Percentiles rank a stretch among this genome's conserved stretches.
These are phyloP conservation scores for Mayetiola destructor DNA, from an alignment of 2,888 invertebrate species.

Conservation along the genomic window DNA sequence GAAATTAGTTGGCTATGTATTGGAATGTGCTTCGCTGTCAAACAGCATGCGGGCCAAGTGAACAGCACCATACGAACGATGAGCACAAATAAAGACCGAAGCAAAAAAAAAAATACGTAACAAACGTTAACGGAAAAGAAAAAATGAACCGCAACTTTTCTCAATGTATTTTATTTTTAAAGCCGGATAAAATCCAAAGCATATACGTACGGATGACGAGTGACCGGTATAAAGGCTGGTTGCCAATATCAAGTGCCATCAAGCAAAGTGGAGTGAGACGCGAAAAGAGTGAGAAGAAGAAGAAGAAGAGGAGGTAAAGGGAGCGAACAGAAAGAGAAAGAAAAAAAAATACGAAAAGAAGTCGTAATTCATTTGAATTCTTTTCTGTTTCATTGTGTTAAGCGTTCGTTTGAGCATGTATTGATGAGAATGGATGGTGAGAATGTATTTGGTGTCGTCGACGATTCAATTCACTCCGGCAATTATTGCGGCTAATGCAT, in stretches of 20 bases:
- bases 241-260: too few species aligned
- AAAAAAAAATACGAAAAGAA: too few species aligned
- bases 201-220: not conserved
- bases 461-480: not conserved
- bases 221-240: constrained; percentile 8
- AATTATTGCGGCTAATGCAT: constrained; percentile 2
- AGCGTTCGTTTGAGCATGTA: not conserved
- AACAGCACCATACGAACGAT: not conserved
- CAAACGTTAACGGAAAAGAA: not conserved
- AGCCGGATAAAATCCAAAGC: not conserved
- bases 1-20: not conserved
- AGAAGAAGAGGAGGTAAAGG: too few species aligned
- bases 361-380: not conserved
- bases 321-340: too few species aligned
- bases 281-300: too few species aligned
- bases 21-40: constrained; percentile 13
- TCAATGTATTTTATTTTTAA: constrained; percentile 13
- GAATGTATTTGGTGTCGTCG: not conserved
- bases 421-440: not conserved
- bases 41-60: constrained; percentile 6
- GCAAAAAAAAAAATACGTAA: constrained; percentile 8
- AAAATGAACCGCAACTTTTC: constrained; percentile 8
- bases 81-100: not conserved
- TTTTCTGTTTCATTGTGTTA: not conserved
- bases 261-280: too few species aligned